Base-by-base conservation (phyloP, 2,113 vertebrate genomes). In the Strigops habroptila region DNA sequence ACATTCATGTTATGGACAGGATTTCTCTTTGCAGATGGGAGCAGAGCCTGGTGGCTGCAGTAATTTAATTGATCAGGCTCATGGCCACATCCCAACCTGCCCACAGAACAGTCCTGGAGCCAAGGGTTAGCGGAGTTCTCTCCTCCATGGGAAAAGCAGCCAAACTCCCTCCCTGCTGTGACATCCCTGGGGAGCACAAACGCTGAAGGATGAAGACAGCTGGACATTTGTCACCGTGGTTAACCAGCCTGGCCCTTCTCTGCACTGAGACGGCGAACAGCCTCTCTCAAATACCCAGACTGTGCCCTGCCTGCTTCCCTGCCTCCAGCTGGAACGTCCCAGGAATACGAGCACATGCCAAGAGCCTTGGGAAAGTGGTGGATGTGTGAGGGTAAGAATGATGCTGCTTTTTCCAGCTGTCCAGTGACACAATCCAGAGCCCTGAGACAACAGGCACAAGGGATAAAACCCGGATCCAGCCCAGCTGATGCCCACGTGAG, bases 371-470 rank as follows among this genome's bases (percentile, higher is more conserved):
- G 12, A 41, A 68, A 53, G 35, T 0, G 2, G 6, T 0, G 31
- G 57, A 12, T 35, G 10, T 0, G 0, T 0, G 3, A 37, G 1
- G 35, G 13, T 16, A 8, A 22, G 60, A 46, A 46, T 0, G 3
- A 15, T 0, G 9, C 30, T n/a, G 18, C 27, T 43, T 28, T 27
- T 35, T 11, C 18, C 60, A 37, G n/a, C 49, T 82, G 43, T 43
- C 5, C 2, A 2, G 44, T 0, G 2, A 48, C 6, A 3, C 0
- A 1, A 39, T n/a, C 44, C 41, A 12, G 46, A 25, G 27, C 8
- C 12, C 35, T 6, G 57, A 53, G 65, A 53, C 3, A 14, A 9
- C 1, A 22, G 33, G 3, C 7, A 15, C 6, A 0, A 62, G 41
- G 69, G 49, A 43, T 48, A 25, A 67, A 81, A 10, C 6, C 2